phyloP scores from a whole-genome alignment of 2,888 invertebrate species.

The Galerucella calmariensis region DNA sequence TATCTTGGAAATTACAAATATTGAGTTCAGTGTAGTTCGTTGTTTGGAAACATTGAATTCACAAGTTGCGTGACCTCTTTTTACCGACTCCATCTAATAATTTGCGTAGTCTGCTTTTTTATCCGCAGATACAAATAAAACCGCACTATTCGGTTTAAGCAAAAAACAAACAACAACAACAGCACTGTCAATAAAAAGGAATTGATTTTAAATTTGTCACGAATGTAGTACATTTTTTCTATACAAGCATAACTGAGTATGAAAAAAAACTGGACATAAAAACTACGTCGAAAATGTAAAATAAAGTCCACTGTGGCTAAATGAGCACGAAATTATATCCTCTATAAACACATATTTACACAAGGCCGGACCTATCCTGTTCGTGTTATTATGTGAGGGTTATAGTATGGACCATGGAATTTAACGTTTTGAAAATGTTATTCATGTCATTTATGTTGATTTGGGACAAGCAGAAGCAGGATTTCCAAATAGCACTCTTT shows the following conservation, averaged over 20 bases:
- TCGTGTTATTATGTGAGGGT: conserved; percentile 6
- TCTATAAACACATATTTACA: conserved; percentile 22
- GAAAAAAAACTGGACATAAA: conserved; percentile 17
- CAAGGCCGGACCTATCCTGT: conserved; percentile 8
- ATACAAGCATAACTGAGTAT: not conserved
- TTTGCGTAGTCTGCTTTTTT: too few relatives aligned
- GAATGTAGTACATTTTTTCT: not conserved
- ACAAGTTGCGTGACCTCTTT: too few relatives aligned
- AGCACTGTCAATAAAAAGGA: not conserved
- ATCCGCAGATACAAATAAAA: too few relatives aligned
- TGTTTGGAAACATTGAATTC: too few relatives aligned
- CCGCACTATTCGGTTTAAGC: too few relatives aligned
- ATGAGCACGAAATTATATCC: conserved; percentile 24
- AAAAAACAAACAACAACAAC: not conserved
- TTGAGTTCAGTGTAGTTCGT: too few relatives aligned
- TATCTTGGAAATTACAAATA: too few relatives aligned
- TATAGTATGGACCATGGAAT: not conserved
- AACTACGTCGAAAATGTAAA: conserved; percentile 10
- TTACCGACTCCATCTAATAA: too few relatives aligned
- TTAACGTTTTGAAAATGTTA: too few relatives aligned
- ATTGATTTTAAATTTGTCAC: not conserved
- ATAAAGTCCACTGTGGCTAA: conserved; percentile 21
- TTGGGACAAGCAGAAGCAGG: too few relatives aligned
- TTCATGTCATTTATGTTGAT: too few relatives aligned
- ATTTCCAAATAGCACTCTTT: too few relatives aligned